A percentile compares a stretch with the other conserved stretches of the same genome.
These are phyloP conservation scores for Ascaphus truei DNA, from an alignment of 2,113 vertebrate genomes.

Conservation along the genomic window DNA sequence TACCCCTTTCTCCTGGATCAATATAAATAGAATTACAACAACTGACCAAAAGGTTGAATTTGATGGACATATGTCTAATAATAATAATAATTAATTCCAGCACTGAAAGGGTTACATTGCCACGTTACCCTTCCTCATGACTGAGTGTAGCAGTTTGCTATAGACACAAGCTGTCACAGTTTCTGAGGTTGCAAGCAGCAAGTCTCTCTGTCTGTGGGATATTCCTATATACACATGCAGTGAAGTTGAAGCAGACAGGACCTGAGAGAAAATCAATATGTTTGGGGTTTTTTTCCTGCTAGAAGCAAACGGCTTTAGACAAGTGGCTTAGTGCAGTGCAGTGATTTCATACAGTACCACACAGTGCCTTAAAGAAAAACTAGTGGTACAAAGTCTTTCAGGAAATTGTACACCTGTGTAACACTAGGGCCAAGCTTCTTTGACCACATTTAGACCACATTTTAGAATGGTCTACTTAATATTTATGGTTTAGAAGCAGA, in stretches of 20 bases:
- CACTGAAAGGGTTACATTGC: no score
- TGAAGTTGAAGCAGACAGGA: constrained; percentile 24
- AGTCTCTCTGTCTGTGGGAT: constrained; percentile 20
- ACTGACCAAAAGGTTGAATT: no score
- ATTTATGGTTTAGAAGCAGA: no score
- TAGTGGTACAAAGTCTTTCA: not conserved
- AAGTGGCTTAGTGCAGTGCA: constrained; percentile 20
- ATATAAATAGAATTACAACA: no score
- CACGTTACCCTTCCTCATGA: no score
- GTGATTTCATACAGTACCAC: constrained; percentile 15
- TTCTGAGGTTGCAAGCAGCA: not conserved
- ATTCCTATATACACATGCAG: constrained; percentile 17
- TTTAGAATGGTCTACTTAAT: no score
- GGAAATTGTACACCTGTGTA: not conserved
- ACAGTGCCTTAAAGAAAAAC: not conserved
- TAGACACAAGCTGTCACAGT: not conserved
- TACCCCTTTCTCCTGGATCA: no score
- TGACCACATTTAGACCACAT: no score
- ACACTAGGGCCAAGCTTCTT: no score
- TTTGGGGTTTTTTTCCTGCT: constrained; percentile 32
- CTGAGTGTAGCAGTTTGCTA: no score
- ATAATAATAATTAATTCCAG: no score
- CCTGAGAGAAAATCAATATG: constrained; percentile 37
- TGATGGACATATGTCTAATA: no score
- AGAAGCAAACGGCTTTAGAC: constrained; percentile 35